Percentiles rank a stretch among this genome's conserved stretches.
phyloP scores from a whole-genome alignment of 2,888 invertebrate species.

The Seira musarum region DNA sequence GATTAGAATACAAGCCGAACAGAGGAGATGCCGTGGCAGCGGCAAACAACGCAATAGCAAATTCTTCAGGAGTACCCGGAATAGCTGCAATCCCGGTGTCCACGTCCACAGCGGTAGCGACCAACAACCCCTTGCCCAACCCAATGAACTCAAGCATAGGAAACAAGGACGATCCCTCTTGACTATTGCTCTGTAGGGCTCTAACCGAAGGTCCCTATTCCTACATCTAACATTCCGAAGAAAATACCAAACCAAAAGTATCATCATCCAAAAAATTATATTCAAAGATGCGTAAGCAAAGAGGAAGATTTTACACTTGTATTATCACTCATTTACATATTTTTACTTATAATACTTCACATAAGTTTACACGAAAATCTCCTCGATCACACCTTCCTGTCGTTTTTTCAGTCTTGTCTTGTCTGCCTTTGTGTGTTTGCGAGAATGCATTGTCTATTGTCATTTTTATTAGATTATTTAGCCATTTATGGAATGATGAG shows the following conservation, averaged over 20 bases:
- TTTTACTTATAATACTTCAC: too few relatives aligned
- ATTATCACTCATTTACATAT: too few relatives aligned
- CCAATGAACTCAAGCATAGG: conserved; percentile 59
- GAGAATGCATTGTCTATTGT: background rate
- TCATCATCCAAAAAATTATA: background rate
- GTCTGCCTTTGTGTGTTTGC: background rate
- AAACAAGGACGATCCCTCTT: conserved; percentile 93
- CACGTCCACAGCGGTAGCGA: conserved; percentile 54
- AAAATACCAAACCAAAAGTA: conserved; percentile 6
- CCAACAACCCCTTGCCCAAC: conserved; percentile 59
- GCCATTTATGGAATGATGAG: too few relatives aligned
- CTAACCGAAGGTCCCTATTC: conserved; percentile 98
- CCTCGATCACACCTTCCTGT: background rate
- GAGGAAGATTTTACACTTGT: background rate
- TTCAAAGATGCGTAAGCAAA: background rate
- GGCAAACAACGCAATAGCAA: conserved; percentile 40
- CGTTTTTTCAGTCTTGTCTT: background rate
- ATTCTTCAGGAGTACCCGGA: conserved; percentile 31
- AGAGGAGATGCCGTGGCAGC: conserved; percentile 78
- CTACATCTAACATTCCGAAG: conserved; percentile 79
- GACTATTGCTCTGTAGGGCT: conserved; percentile 99
- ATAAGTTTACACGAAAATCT: too few relatives aligned
- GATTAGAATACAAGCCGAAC: conserved; percentile 94
- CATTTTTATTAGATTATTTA: background rate
- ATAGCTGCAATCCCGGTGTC: conserved; percentile 51